Base-by-base conservation (phyloP, 2,113 vertebrate genomes). In the Strix uralensis region DNA sequence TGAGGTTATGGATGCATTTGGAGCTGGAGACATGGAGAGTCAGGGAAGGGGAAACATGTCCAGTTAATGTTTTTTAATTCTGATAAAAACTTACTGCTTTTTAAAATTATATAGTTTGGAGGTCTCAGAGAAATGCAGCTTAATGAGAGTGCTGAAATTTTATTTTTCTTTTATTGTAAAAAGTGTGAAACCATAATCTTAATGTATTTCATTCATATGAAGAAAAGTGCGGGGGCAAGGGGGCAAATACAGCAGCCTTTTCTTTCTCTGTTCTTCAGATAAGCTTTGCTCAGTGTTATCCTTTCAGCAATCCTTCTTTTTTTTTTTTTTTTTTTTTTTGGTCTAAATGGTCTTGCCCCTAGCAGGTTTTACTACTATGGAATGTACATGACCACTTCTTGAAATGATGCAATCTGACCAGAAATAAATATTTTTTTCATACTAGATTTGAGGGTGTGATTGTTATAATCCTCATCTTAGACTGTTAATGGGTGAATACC, bases 381-480 rank as follows among this genome's bases (percentile, higher is more conserved):
- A 96, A 97, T 83, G 94, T 97, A 92, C 96, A 84, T 78, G 88
- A 95, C 98, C 97, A 78, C 98, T 98, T 98, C 96, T 98, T 97
- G 98, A 97, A 97, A 95, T 98, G 98, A 99, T 99, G 97, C 95
- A 97, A 90, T 98, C 97, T 99, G 99, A 98, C 99, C 99, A 99
- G 91, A 99, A 99, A 99, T 99, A 99, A 98, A 99, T 99, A 99
- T 88, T 97, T 98, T 83, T 93, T 98, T 98, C 96, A 96, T 98
- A 98, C 94, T 97, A 96, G 98, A 98, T 99, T 98, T 98, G 98
- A 98, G 95, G 97, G 97, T 98, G 98, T 98, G 97, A 98, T 98
- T 97, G 97, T 98, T 96, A 96, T 98, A 98, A 99, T 99, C 98
- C 97, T 97, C 84, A 96, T 98, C 88, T 98, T 97, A 95, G 97